Evolutionary conservation across 2,113 vertebrate genomes (phyloP).

Genomic region (Rhea pennata): DNA sequence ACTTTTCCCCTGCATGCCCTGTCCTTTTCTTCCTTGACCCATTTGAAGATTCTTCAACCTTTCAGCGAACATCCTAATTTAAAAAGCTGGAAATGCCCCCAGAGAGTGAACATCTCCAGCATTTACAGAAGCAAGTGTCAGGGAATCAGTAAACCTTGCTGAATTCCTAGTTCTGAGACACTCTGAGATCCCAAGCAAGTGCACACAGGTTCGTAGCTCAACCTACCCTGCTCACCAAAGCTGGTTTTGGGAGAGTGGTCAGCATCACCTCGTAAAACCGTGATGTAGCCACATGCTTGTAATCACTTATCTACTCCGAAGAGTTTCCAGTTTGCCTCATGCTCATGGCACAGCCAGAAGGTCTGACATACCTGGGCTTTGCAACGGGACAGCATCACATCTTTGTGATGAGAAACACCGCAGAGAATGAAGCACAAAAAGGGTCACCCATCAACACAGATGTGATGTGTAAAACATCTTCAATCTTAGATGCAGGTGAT

Average conservation of each 20-base stretch:
- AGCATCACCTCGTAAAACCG: background rate
- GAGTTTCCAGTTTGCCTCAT: background rate
- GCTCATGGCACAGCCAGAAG: background rate
- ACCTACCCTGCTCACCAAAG: background rate
- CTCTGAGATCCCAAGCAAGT: fast-evolving
- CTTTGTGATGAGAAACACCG: background rate
- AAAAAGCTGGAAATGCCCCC: background rate
- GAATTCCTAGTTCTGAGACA: background rate
- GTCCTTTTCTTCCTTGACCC: background rate
- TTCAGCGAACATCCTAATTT: background rate
- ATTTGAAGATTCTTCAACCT: background rate
- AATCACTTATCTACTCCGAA: background rate
- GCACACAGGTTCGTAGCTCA: background rate
- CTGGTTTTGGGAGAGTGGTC: background rate
- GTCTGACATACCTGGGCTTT: background rate
- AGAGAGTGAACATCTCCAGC: background rate
- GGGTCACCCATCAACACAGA: background rate
- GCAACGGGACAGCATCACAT: fast-evolving
- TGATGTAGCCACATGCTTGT: background rate
- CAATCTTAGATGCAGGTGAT: background rate
- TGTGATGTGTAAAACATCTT: background rate
- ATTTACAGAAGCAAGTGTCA: fast-evolving
- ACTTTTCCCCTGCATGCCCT: background rate
- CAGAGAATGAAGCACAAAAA: background rate
- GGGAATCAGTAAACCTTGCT: background rate